These are phyloP conservation scores for Aphidius gifuensis DNA, from an alignment of 1,140 invertebrate species.

Conservation along the genomic window DNA sequence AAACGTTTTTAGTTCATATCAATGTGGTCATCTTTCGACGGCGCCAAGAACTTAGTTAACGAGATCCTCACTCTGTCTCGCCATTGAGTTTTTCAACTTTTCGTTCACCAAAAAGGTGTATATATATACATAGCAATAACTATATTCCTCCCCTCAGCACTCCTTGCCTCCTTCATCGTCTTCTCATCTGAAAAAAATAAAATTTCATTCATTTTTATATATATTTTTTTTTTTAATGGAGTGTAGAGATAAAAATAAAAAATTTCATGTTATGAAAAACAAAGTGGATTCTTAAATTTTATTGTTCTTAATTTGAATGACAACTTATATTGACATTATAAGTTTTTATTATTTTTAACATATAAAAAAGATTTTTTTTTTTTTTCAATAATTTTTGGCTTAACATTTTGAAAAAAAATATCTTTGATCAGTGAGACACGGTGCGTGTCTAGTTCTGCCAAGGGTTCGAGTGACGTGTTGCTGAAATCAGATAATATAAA, in stretches of 20 bases:
- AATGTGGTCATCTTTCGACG: conserved; percentile 17
- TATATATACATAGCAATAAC: too few relatives aligned
- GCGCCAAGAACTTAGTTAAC: conserved; percentile 43
- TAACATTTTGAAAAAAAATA: neutral
- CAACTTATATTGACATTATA: neutral
- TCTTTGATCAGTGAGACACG: too few relatives aligned
- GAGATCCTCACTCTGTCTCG: conserved; percentile 37
- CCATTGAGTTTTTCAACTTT: conserved; percentile 32
- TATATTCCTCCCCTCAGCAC: too few relatives aligned
- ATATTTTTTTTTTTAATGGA: too few relatives aligned
- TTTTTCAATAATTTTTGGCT: neutral
- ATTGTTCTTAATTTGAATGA: neutral
- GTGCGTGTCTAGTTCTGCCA: too few relatives aligned
- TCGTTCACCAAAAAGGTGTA: neutral
- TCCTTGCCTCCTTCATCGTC: too few relatives aligned
- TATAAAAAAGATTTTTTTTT: neutral
- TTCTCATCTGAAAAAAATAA: too few relatives aligned
- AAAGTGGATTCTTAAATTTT: too few relatives aligned
- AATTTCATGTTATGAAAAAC: neutral
- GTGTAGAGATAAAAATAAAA: neutral
- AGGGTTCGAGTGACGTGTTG: neutral
- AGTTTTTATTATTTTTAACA: neutral
- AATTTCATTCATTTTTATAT: too few relatives aligned
- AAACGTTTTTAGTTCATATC: conserved; percentile 11
- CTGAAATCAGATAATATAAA: conserved; percentile 1